Percentiles rank a stretch among this genome's conserved stretches.
Conservation (phyloP, 2,888 invertebrate genomes). For the Maniola hyperantus region DNA sequence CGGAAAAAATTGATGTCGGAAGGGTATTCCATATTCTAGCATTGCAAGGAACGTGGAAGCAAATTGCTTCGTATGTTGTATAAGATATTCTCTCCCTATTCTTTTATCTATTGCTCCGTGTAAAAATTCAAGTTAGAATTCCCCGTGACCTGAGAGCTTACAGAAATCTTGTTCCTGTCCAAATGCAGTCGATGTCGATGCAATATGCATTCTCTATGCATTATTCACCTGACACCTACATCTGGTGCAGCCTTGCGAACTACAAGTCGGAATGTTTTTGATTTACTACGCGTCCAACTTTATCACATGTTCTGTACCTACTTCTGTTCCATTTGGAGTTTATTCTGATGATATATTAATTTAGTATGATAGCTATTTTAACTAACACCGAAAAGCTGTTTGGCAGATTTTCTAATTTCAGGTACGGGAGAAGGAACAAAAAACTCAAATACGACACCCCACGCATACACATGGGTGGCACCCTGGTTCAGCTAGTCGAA, state of each 20-base stretch:
- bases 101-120: background rate
- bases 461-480: too few relatives aligned
- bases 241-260: background rate
- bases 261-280: conserved; percentile 9
- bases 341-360: too few relatives aligned
- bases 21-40: too few relatives aligned
- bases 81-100: background rate
- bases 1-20: too few relatives aligned
- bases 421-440: too few relatives aligned
- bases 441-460: too few relatives aligned
- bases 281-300: conserved; percentile 1
- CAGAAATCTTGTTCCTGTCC: background rate
- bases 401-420: too few relatives aligned
- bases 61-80: too few relatives aligned
- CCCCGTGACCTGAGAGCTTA: background rate
- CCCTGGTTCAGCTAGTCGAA: too few relatives aligned
- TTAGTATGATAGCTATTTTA: too few relatives aligned
- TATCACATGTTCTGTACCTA: background rate
- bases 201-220: conserved; percentile 18
- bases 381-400: too few relatives aligned
- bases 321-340: background rate
- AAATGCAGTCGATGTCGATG: conserved; percentile 10
- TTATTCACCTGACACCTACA: conserved; percentile 11
- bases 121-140: background rate
- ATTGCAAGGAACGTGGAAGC: too few relatives aligned